Base-by-base conservation (phyloP, 2,888 invertebrate genomes). In the Tyria jacobaeae region DNA sequence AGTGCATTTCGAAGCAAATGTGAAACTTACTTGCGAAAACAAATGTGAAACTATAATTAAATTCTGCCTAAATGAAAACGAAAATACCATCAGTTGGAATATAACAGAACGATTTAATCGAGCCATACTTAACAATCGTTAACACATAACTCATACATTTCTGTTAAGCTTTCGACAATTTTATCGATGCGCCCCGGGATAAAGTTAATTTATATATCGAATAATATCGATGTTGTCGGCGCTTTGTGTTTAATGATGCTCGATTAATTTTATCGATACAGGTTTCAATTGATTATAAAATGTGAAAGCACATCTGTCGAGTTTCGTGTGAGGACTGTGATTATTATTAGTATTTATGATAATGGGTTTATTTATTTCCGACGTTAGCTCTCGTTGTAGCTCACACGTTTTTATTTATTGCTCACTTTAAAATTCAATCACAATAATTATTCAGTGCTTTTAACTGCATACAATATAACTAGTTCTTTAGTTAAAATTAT, bases 281-380 rank as follows among this genome's bases (percentile, higher is more conserved):
- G 60, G 71, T 71, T 74, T 67, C 67, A 70, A 71, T 68, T 68
- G 70, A 77, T 77, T 81, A 75, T 79, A 72, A 76, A 80, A 79
- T 80, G 68, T 73, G 71, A 75, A 76, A 68, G 76, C 71, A 75
- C 87, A 86, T 88, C 85, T 89, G 88, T 84, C 81, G 77, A 73
- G 57, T 61, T 69, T 66, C 71, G 72, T 69, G 72, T 71, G 72
- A 70, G 70, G 62, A 74, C 60, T 67, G 68, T 71, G 70, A 71
- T 78, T 55, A 44, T 44, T 70, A 67, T 77, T 66, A 68, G 60
- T 64, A 73, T 74, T 74, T 78, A 81, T 73, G 71, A n/a, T 79
- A 71, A 77, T 80, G 67, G 61, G 51, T 73, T 71, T 75, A 81
- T 78, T 76, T 66, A 60, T 59, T 62, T 67, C 47, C 48, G 44